Conservation (phyloP, 2,888 invertebrate genomes). For the Oligia strigilis region DNA sequence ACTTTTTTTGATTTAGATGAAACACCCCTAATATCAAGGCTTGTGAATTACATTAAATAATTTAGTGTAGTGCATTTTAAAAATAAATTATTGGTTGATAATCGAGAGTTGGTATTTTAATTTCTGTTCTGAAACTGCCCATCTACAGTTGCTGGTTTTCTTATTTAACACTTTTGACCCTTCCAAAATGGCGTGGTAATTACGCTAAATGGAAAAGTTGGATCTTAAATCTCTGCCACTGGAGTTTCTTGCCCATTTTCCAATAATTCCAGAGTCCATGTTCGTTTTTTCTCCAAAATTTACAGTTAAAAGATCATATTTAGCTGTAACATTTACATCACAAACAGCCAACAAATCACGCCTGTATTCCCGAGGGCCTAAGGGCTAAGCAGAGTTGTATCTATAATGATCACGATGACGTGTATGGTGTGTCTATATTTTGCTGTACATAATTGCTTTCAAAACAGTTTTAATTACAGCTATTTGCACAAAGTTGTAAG, state of each 20-base stretch:
- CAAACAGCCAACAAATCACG: neutral
- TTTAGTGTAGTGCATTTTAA: constrained; percentile 40
- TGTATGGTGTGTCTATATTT: neutral
- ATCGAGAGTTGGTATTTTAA: constrained; percentile 28
- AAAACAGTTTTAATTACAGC: neutral
- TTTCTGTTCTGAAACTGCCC: neutral
- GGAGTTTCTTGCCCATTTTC: neutral
- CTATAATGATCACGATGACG: neutral
- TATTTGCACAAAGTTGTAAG: neutral
- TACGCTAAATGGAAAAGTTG: neutral
- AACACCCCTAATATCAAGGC: constrained; percentile 41
- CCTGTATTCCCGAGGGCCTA: neutral
- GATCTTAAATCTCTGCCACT: neutral
- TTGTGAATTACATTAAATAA: constrained; percentile 56
- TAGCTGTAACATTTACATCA: neutral
- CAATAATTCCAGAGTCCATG: neutral
- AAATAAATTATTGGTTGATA: constrained; percentile 47
- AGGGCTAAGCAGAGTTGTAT: neutral
- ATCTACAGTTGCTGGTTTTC: neutral
- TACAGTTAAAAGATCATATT: neutral
- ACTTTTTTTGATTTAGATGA: constrained; percentile 13
- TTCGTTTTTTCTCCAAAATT: no score
- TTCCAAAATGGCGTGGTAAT: neutral
- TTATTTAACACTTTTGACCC: neutral
- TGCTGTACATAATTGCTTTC: neutral